Percentiles rank a stretch among this genome's conserved stretches.
Conservation (phyloP, 2,113 vertebrate genomes). For the Vicugna pacos region DNA sequence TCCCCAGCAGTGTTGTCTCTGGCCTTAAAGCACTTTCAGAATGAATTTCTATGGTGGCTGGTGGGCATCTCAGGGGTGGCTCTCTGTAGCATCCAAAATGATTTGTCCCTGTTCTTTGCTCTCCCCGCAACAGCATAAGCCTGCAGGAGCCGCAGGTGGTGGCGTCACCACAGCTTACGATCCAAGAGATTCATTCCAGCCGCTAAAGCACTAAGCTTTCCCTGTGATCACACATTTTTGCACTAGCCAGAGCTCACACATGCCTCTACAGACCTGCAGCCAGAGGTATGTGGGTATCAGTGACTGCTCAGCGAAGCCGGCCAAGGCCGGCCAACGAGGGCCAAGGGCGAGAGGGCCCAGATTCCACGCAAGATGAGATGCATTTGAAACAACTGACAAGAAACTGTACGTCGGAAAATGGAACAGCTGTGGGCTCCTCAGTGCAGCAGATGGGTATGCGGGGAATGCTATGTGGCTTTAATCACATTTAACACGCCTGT, state of each 20-base stretch:
- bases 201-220: background rate
- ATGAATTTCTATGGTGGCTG: background rate
- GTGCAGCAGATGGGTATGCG: conserved; percentile 66
- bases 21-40: background rate
- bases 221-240: conserved; percentile 62
- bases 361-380: conserved; percentile 35
- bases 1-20: too few relatives aligned
- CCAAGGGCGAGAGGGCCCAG: background rate
- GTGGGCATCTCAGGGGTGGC: background rate
- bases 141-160: conserved; percentile 17
- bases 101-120: background rate
- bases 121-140: conserved; percentile 18
- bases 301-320: background rate
- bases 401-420: conserved; percentile 67
- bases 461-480: conserved; percentile 76
- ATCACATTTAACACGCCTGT: conserved; percentile 82
- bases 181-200: conserved; percentile 55
- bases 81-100: background rate
- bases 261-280: background rate
- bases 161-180: conserved; percentile 44
- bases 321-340: background rate
- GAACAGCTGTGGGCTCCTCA: conserved; percentile 78
- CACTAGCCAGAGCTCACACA: background rate
- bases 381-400: conserved; percentile 71
- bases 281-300: conserved; percentile 44